Conservation (phyloP, 2,113 vertebrate genomes). For the Pogonocichla stellata region DNA sequence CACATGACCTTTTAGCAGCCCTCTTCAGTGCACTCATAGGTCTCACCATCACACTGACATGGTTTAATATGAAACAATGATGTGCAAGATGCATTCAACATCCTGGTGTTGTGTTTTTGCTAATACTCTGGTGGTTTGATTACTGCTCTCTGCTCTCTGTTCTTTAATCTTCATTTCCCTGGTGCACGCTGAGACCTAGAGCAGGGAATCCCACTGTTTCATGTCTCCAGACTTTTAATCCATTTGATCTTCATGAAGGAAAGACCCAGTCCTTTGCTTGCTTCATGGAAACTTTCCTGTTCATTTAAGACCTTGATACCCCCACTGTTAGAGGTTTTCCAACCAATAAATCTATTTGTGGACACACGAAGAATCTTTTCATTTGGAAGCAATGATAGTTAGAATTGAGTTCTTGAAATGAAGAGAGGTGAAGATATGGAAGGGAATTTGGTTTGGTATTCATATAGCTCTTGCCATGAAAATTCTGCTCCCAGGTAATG, state of each 20-base stretch:
- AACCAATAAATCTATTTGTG: background rate
- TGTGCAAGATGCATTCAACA: background rate
- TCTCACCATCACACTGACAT: background rate
- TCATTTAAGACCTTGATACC: background rate
- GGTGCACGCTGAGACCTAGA: background rate
- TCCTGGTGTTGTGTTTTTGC: background rate
- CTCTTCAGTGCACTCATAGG: too few species aligned
- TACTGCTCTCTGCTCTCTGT: background rate
- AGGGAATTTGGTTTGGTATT: background rate
- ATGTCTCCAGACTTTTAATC: background rate
- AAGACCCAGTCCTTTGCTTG: background rate
- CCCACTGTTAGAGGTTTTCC: background rate
- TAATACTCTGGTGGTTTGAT: background rate
- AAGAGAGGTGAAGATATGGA: background rate
- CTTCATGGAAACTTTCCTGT: background rate
- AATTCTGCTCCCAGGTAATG: background rate
- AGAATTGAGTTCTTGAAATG: background rate
- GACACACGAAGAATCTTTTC: background rate
- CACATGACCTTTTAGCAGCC: background rate
- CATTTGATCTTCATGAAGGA: background rate
- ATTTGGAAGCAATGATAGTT: background rate
- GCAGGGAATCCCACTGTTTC: background rate
- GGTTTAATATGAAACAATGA: background rate
- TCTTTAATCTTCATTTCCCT: background rate
- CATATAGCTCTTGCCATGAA: rapidly evolving